Base-by-base conservation (phyloP, 2,888 invertebrate genomes). In the Hirtodrosophila alboralis region DNA sequence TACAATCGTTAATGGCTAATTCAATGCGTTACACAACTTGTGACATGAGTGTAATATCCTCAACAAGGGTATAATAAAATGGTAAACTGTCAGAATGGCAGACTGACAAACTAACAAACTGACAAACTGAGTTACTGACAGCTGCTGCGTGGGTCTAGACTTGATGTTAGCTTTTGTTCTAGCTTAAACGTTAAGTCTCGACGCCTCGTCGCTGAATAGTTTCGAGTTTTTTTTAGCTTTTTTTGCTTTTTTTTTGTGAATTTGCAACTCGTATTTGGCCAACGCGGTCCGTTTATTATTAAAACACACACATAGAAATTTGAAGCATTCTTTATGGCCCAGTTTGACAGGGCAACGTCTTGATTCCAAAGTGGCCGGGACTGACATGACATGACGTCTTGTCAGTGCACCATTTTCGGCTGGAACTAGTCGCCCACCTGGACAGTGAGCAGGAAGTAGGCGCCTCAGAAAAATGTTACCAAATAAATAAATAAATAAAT, bases 191-290 rank as follows among this genome's bases (percentile, higher is more conserved):
- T 31, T 64, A 54, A 62, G 49, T 34, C 41, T 37, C 48, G 48
- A 80, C 81, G 80, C 80, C 84, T 84, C 84, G 78, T 76, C 58
- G 72, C 49, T 36, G 28, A 41, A 38, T 36, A 30, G 53, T 43
- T 57, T 40, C 6, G 47, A 30, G 33, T 21, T 38, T 52, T 53
- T n/a, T n/a, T n/a, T n/a, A n/a, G n/a, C n/a, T n/a, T n/a, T n/a
- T n/a, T n/a, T n/a, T n/a, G n/a, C n/a, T n/a, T n/a, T n/a, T n/a
- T n/a, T n/a, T n/a, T n/a, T n/a, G n/a, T n/a, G 34, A 49, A 60
- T 71, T 68, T 54, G 73, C 67, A 74, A 65, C 78, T 80, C 69
- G 8, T 72, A 80, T 81, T 81, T 81, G 80, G 78, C 60, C 62
- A 69, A 41, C 54, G 53, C 12, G 28, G 53, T 41, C 21, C 38